phyloP scores from a whole-genome alignment of 2,888 invertebrate genomes.

The Meta bourneti region DNA sequence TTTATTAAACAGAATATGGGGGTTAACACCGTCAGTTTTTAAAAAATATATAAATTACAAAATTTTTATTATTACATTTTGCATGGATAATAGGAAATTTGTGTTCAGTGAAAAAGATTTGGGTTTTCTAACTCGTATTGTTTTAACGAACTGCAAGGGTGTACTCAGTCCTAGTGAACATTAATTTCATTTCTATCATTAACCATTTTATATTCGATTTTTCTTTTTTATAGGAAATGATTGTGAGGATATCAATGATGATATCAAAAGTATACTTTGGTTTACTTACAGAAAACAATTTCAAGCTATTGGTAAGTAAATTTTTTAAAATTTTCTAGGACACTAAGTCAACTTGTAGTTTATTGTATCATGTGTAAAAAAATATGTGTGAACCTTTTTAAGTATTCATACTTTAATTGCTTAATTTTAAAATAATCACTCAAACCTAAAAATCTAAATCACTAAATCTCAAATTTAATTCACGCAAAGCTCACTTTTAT shows the following conservation, averaged over 20 bases:
- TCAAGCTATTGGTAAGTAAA: conserved; percentile 79
- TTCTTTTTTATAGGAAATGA: conserved; percentile 50
- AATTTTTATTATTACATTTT: too few relatives aligned
- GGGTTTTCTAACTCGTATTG: too few relatives aligned
- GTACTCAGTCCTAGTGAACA: neutral
- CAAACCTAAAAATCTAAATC: too few relatives aligned
- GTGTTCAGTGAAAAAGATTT: too few relatives aligned
- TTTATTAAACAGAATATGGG: too few relatives aligned
- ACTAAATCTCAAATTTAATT: neutral
- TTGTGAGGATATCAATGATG: conserved; percentile 90
- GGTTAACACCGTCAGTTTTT: too few relatives aligned
- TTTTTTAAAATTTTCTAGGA: neutral
- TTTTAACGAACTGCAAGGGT: too few relatives aligned
- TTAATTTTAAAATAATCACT: too few relatives aligned
- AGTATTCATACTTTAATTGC: too few relatives aligned
- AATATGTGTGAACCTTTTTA: neutral
- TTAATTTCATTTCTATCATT: neutral
- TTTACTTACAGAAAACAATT: conserved; percentile 97
- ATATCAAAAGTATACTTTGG: conserved; percentile 95
- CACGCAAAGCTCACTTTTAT: neutral
- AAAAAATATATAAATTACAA: too few relatives aligned
- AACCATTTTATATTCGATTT: neutral
- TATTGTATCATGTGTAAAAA: neutral
- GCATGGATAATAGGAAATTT: too few relatives aligned
- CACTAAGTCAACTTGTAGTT: neutral